Conservation (phyloP, 37 sponge, comb jelly and placozoan genomes). For the Diacarnus erythraeanus region DNA sequence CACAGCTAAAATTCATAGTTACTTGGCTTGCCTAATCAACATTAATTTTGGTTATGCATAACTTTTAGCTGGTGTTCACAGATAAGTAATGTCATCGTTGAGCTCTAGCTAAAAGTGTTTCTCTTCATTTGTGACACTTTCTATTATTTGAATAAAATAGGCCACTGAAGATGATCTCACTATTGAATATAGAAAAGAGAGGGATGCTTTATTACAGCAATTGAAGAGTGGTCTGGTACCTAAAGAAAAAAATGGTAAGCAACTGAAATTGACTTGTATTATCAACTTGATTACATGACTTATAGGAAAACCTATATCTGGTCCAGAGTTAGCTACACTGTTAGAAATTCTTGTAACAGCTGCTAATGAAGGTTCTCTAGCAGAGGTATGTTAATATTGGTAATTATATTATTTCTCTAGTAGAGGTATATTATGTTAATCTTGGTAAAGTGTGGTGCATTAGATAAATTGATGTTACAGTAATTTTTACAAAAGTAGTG, state of each 20-base stretch:
- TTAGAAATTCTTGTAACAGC: conserved; percentile 82
- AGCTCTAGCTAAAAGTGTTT: background rate
- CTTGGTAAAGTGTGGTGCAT: too few species aligned
- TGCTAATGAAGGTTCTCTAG: conserved; percentile 90
- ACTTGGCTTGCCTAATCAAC: too few species aligned
- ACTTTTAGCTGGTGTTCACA: too few species aligned
- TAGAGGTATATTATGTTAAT: too few species aligned
- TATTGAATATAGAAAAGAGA: conserved; percentile 78
- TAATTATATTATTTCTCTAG: too few species aligned
- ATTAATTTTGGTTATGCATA: too few species aligned
- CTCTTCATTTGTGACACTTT: background rate
- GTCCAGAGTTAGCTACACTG: conserved; percentile 85
- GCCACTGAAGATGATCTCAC: conserved; percentile 83
- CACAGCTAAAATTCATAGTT: too few species aligned
- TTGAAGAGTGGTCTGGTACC: conserved; percentile 59
- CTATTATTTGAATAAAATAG: conserved; percentile 2
- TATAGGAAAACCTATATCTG: conserved; percentile 72
- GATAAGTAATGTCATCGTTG: too few species aligned
- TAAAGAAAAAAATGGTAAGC: conserved; percentile 87
- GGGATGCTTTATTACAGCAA: conserved; percentile 58
- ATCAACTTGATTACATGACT: background rate
- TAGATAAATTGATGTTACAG: too few species aligned
- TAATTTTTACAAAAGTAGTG: background rate
- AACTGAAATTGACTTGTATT: background rate
- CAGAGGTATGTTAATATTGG: conserved; percentile 51